These are phyloP conservation scores for Neodiprion lecontei DNA, from an alignment of 1,140 invertebrate genomes.

Conservation along the genomic window DNA sequence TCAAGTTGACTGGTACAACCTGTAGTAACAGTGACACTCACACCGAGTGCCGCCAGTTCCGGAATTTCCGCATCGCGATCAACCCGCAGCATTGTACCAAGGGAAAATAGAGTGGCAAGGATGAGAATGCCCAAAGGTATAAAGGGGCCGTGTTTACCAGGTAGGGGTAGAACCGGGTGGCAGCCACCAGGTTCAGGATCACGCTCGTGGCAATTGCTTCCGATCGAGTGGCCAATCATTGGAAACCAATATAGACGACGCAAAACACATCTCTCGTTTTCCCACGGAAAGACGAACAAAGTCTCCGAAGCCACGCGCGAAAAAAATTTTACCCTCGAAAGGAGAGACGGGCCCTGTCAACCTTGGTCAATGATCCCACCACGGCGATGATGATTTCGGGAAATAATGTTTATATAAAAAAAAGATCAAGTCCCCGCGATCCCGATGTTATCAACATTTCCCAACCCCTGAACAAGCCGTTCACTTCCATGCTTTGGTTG, in stretches of 20 bases:
- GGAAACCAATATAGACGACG: slow-evolving; percentile 47
- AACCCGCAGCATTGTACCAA: background rate
- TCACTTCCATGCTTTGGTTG: too few species aligned
- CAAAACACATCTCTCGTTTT: slow-evolving; percentile 9
- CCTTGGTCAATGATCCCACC: slow-evolving; percentile 24
- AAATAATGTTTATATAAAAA: too few species aligned
- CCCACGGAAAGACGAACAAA: background rate
- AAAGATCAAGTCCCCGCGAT: too few species aligned
- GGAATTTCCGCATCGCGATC: background rate
- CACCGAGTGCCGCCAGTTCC: background rate
- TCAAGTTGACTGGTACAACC: background rate
- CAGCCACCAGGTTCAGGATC: background rate
- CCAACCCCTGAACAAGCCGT: too few species aligned
- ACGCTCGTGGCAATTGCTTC: slow-evolving; percentile 42
- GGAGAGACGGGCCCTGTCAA: slow-evolving; percentile 8
- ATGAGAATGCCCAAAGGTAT: background rate
- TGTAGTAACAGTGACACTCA: background rate
- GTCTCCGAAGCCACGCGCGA: slow-evolving; percentile 14
- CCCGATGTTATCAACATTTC: too few species aligned
- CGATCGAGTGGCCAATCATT: slow-evolving; percentile 50
- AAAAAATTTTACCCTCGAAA: slow-evolving; percentile 39
- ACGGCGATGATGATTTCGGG: slow-evolving; percentile 35
- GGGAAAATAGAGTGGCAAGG: background rate
- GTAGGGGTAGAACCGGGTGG: background rate
- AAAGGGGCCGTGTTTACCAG: background rate